Percentiles rank a stretch among this genome's conserved stretches.
phyloP scores from a whole-genome alignment of 2,797 vertebrate genomes.

The Podarcis lilfordi region DNA sequence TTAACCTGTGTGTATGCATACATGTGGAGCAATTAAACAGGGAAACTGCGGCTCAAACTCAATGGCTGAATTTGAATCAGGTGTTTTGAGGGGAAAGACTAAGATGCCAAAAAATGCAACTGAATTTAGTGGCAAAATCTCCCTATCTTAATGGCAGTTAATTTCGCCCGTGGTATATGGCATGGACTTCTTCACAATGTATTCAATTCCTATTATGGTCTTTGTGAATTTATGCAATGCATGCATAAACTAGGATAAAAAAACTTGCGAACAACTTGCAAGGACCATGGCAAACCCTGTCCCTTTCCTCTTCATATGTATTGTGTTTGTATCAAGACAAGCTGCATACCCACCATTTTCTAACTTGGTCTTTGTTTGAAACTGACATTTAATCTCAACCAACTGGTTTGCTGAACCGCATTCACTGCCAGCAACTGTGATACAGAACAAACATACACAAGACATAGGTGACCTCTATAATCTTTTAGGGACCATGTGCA shows the following conservation, averaged over 20 bases:
- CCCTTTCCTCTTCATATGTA: background rate
- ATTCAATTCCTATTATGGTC: background rate
- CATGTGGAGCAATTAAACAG: background rate
- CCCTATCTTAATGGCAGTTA: no score
- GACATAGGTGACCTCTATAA: no score
- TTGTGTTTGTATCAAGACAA: background rate
- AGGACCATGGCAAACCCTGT: background rate
- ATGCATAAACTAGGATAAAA: background rate
- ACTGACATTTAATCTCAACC: background rate
- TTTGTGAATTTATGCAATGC: background rate
- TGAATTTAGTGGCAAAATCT: background rate
- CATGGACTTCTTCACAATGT: background rate
- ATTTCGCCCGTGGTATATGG: background rate
- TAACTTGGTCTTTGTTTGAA: background rate
- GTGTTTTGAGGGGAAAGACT: background rate
- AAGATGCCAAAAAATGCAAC: background rate
- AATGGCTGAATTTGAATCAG: conserved; percentile 6
- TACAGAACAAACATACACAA: no score
- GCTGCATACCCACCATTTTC: background rate
- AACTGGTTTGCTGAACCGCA: background rate
- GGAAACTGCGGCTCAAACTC: conserved; percentile 1
- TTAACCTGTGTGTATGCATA: background rate
- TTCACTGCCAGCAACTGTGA: no score
- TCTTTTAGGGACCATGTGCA: no score
- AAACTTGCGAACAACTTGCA: background rate